These are phyloP conservation scores for Pogonocherus hispidulus DNA, from an alignment of 2,888 invertebrate genomes.

Conservation along the genomic window DNA sequence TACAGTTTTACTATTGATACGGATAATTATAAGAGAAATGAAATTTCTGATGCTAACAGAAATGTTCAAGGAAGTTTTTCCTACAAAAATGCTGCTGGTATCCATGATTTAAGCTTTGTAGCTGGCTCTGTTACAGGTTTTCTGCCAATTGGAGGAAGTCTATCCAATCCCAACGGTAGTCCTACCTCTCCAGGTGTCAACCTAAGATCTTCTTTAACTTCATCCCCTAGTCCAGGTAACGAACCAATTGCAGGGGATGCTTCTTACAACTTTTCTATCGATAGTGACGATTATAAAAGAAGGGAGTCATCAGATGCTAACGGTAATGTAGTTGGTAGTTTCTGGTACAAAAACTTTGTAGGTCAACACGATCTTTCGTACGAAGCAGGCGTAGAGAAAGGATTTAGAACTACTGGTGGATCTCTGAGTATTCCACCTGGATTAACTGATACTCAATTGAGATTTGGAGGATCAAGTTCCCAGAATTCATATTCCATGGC, in stretches of 20 bases:
- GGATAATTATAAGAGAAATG: conserved; percentile 54
- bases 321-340: conserved; percentile 57
- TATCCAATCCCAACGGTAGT: conserved; percentile 55
- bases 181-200: background rate
- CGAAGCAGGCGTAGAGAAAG: conserved; percentile 49
- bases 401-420: conserved; percentile 59
- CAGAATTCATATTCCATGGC: background rate
- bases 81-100: conserved; percentile 51
- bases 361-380: conserved; percentile 51
- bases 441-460: conserved; percentile 38
- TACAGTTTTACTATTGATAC: conserved; percentile 58
- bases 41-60: conserved; percentile 56
- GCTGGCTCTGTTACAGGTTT: conserved; percentile 55
- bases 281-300: conserved; percentile 49
- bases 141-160: conserved; percentile 62
- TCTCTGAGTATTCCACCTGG: conserved; percentile 58
- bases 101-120: conserved; percentile 54
- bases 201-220: background rate
- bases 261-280: conserved; percentile 56
- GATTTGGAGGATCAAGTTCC: conserved; percentile 7
- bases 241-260: conserved; percentile 48
- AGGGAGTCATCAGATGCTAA: conserved; percentile 51
- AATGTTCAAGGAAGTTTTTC: conserved; percentile 57
- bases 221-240: background rate
- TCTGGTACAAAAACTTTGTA: conserved; percentile 47